Conservation (phyloP, 2,797 vertebrate species). For the Phrynocephalus guinanensis region DNA sequence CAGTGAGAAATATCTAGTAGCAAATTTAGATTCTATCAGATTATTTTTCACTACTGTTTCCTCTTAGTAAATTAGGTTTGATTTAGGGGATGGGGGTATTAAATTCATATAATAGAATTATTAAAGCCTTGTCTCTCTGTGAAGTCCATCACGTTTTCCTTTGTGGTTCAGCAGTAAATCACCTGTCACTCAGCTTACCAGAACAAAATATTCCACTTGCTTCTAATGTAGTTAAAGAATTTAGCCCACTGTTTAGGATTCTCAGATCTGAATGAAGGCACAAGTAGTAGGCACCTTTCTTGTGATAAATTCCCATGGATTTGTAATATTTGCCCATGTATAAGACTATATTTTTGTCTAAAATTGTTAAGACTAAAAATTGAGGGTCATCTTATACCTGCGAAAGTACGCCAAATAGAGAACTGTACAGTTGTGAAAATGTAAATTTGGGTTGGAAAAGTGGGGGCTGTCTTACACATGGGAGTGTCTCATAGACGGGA, state of each 20-base stretch:
- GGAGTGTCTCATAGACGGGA: too few relatives aligned
- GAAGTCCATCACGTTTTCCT: not conserved
- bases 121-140: not conserved
- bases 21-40: conserved; percentile 44
- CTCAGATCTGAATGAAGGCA: not conserved
- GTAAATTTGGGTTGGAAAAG: too few relatives aligned
- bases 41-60: conserved; percentile 4
- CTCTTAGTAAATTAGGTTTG: not conserved
- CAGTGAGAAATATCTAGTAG: conserved; percentile 62
- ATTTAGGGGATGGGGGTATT: conserved; percentile 27
- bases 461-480: too few relatives aligned
- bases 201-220: conserved; percentile 8
- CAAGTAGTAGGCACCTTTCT: not conserved
- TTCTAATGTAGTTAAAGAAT: conserved; percentile 21
- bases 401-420: too few relatives aligned
- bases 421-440: too few relatives aligned
- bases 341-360: too few relatives aligned
- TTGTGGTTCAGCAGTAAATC: conserved; percentile 16
- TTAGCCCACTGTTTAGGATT: not conserved
- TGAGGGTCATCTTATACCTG: too few relatives aligned
- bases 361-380: too few relatives aligned
- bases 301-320: conserved; percentile 17
- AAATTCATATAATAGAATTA: conserved; percentile 9
- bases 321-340: too few relatives aligned
- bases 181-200: not conserved